phyloP scores from a whole-genome alignment of 2,797 vertebrate species.

The Peromyscus melanophrys region DNA sequence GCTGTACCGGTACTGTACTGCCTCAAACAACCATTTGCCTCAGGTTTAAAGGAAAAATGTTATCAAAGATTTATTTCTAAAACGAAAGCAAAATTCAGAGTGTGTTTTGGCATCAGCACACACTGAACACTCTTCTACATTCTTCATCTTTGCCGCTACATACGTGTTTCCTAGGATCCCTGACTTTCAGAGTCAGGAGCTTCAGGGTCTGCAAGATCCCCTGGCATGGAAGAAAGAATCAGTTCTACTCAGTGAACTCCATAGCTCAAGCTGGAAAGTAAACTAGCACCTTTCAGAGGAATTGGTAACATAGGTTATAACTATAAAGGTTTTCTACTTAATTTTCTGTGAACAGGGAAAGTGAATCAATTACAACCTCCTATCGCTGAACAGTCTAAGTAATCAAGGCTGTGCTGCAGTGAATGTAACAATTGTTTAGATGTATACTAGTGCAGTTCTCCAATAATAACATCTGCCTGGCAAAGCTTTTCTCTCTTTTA shows the following conservation, averaged over 20 bases:
- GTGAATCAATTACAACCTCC: slow-evolving; percentile 60
- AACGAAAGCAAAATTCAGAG: slow-evolving; percentile 63
- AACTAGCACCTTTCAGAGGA: slow-evolving; percentile 64
- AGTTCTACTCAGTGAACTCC: slow-evolving; percentile 48
- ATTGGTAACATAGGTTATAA: not conserved
- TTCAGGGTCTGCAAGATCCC: not conserved
- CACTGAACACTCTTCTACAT: slow-evolving; percentile 44
- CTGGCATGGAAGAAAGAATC: slow-evolving; percentile 28
- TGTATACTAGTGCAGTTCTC: slow-evolving; percentile 18
- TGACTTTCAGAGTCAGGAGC: slow-evolving; percentile 48
- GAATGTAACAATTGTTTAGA: slow-evolving; percentile 44
- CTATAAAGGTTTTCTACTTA: slow-evolving; percentile 61
- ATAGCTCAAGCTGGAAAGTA: slow-evolving; percentile 45
- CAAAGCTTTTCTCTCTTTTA: not conserved
- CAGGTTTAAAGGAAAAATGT: not conserved
- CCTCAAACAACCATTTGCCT: not conserved
- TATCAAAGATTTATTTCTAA: slow-evolving; percentile 75
- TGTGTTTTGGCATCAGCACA: slow-evolving; percentile 62
- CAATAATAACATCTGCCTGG: slow-evolving; percentile 12
- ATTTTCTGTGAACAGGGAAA: slow-evolving; percentile 59
- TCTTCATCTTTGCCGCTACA: slow-evolving; percentile 13
- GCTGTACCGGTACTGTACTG: slow-evolving; percentile 32
- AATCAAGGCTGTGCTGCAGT: slow-evolving; percentile 53
- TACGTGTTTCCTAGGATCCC: slow-evolving; percentile 50
- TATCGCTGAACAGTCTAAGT: not conserved